A percentile compares a stretch with the other conserved stretches of the same genome.
Conservation (phyloP, 2,888 invertebrate genomes). For the Parasteatoda lunata region DNA sequence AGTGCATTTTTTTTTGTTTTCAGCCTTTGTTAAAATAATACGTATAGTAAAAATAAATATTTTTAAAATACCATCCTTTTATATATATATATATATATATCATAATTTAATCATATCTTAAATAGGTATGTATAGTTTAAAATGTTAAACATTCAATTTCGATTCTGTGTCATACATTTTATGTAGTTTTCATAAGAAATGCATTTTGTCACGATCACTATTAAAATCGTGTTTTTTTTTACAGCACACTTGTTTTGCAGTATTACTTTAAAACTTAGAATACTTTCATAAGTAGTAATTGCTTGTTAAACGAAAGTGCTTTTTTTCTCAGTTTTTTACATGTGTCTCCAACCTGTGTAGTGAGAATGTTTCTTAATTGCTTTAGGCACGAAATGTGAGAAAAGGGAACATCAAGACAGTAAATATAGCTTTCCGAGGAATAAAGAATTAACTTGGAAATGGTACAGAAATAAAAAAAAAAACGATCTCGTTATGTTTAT, state of each 20-base stretch:
- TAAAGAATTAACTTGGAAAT: slow-evolving; percentile 8
- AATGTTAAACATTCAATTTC: too few species aligned
- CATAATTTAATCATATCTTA: too few species aligned
- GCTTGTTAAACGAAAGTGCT: slow-evolving; percentile 43
- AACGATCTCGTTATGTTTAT: slow-evolving; percentile 27
- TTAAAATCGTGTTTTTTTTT: slow-evolving; percentile 12
- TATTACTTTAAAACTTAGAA: slow-evolving; percentile 18
- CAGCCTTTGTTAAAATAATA: too few species aligned
- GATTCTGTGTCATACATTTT: too few species aligned
- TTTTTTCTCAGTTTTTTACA: slow-evolving; percentile 16
- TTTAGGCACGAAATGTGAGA: slow-evolving; percentile 38
- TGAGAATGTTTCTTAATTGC: slow-evolving; percentile 45
- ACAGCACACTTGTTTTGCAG: neutral
- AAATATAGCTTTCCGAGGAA: slow-evolving; percentile 19
- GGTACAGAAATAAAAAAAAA: neutral
- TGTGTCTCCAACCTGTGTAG: neutral
- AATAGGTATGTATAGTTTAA: too few species aligned
- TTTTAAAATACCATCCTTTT: too few species aligned
- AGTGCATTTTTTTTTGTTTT: too few species aligned
- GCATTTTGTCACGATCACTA: neutral
- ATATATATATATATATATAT: too few species aligned
- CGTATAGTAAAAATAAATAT: too few species aligned
- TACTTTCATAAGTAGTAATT: slow-evolving; percentile 26
- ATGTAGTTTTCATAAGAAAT: neutral
- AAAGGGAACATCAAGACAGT: slow-evolving; percentile 21